A percentile compares a stretch with the other conserved stretches of the same genome.
Evolutionary conservation across 2,888 invertebrate genomes (phyloP).

Genomic region (Plusia festucae): DNA sequence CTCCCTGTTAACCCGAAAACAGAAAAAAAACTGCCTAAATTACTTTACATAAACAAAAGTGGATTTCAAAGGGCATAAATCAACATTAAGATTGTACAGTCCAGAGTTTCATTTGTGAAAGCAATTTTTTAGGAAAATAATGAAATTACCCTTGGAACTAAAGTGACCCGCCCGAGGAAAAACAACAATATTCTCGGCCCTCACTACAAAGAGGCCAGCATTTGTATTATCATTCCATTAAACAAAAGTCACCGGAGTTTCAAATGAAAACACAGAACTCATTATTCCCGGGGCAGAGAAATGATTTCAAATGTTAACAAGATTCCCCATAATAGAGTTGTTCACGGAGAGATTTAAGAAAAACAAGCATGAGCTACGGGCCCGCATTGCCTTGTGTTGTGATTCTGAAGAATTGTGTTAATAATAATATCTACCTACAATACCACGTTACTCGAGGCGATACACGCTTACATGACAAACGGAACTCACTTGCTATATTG

Average conservation of each 20-base stretch:
- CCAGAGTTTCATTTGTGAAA: conserved; percentile 78
- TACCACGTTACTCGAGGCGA: conserved; percentile 44
- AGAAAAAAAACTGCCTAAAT: conserved; percentile 63
- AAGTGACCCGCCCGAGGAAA: conserved; percentile 85
- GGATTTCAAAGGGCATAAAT: conserved; percentile 76
- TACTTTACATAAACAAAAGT: conserved; percentile 70
- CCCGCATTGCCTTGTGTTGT: conserved; percentile 65
- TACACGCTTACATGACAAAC: conserved; percentile 57
- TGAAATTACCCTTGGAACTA: conserved; percentile 86
- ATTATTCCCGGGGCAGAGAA: conserved; percentile 86
- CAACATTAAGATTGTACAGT: conserved; percentile 76
- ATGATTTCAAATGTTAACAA: conserved; percentile 89
- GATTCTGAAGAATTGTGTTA: conserved; percentile 77
- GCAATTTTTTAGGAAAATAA: conserved; percentile 81
- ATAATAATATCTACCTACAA: conserved; percentile 58
- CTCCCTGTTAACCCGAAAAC: conserved; percentile 54
- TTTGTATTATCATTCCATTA: conserved; percentile 89
- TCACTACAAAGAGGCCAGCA: conserved; percentile 87
- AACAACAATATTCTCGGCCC: conserved; percentile 85
- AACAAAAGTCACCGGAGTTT: conserved; percentile 89
- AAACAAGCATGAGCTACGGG: conserved; percentile 77
- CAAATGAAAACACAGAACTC: conserved; percentile 88
- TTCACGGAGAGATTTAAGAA: conserved; percentile 87
- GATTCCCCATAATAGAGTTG: conserved; percentile 87
- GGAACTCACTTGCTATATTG: conserved; percentile 59